phyloP scores from a whole-genome alignment of 2,113 vertebrate species.

The Pterocles orientalis region DNA sequence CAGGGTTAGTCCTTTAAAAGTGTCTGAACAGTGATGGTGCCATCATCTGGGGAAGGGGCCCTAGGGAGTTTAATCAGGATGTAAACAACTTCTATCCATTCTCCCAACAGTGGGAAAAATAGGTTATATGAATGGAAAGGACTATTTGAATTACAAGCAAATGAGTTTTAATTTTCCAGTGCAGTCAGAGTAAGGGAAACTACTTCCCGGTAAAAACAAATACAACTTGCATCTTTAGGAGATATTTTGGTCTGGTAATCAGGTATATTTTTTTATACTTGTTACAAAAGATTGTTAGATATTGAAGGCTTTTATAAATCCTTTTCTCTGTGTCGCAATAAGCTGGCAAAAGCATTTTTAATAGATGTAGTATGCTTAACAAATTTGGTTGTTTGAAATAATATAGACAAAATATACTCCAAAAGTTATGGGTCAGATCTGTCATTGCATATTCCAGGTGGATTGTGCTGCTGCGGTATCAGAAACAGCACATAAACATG shows the following conservation, averaged over 20 bases:
- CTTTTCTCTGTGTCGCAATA: neutral
- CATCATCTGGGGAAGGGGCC: neutral
- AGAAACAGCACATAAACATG: neutral
- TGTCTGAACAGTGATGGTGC: neutral
- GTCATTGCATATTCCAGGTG: neutral
- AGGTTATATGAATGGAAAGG: conserved; percentile 4
- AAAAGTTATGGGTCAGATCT: neutral
- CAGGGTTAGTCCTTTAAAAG: neutral
- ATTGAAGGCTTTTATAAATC: neutral
- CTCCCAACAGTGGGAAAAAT: neutral
- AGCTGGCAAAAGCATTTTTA: neutral
- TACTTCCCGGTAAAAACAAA: neutral
- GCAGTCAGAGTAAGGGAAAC: neutral
- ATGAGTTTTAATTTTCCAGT: conserved; percentile 18
- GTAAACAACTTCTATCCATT: conserved; percentile 49
- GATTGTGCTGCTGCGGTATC: neutral
- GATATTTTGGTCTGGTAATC: neutral
- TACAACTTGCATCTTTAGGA: neutral
- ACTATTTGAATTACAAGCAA: conserved; percentile 38
- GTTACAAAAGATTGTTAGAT: neutral
- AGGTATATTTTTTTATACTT: neutral
- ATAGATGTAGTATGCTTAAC: neutral
- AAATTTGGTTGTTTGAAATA: neutral
- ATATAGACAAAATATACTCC: neutral
- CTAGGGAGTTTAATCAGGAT: conserved; percentile 30